phyloP scores from a whole-genome alignment of 2,888 invertebrate species.

The Drosophila peninsularis region DNA sequence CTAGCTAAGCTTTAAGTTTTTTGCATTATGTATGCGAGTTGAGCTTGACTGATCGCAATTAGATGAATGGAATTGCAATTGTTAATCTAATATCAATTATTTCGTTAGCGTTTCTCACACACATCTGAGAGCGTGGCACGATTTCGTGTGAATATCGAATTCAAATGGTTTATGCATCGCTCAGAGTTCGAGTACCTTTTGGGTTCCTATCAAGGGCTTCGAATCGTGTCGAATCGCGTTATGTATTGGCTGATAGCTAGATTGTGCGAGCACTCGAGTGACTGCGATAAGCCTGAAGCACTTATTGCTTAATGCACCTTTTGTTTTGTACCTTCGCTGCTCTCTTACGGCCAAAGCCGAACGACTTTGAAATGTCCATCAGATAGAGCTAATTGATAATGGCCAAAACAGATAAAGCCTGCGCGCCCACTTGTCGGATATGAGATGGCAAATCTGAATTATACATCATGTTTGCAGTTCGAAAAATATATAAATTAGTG shows the following conservation, averaged over 20 bases:
- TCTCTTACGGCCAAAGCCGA: slow-evolving; percentile 19
- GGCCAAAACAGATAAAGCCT: slow-evolving; percentile 24
- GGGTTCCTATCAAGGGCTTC: slow-evolving; percentile 29
- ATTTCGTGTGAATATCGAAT: slow-evolving; percentile 33
- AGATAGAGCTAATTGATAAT: slow-evolving; percentile 39
- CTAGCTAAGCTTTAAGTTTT: slow-evolving; percentile 10
- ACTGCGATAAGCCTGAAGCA: slow-evolving; percentile 34
- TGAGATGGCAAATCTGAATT: background rate
- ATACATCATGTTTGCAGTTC: background rate
- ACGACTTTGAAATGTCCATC: slow-evolving; percentile 56
- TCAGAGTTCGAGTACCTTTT: slow-evolving; percentile 8
- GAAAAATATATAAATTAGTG: background rate
- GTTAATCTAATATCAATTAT: slow-evolving; percentile 31
- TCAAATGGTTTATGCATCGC: slow-evolving; percentile 6
- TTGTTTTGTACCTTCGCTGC: slow-evolving; percentile 6
- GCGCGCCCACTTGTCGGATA: slow-evolving; percentile 15
- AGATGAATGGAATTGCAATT: slow-evolving; percentile 28
- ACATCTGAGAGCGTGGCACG: slow-evolving; percentile 37
- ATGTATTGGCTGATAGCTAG: slow-evolving; percentile 25
- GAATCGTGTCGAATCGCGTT: background rate
- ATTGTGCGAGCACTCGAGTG: slow-evolving; percentile 33
- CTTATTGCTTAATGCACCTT: slow-evolving; percentile 23
- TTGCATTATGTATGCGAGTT: background rate
- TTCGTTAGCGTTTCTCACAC: slow-evolving; percentile 34
- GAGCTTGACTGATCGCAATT: slow-evolving; percentile 41